Evolutionary conservation across 2,797 vertebrate genomes (phyloP), one percentile per base, ranked within the genome.

Genomic region (Neosilurus hyrtlii): DNA sequence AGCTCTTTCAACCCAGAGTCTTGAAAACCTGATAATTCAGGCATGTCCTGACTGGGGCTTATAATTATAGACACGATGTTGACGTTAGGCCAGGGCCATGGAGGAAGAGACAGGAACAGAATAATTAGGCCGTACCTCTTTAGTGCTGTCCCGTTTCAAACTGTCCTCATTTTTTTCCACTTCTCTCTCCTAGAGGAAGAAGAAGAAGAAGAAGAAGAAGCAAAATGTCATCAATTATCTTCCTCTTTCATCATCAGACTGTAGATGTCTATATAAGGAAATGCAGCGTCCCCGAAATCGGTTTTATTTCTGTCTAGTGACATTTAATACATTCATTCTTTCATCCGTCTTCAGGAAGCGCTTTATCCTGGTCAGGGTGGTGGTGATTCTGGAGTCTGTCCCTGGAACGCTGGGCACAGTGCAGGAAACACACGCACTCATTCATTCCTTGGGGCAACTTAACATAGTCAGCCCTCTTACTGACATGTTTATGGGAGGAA

Each of bases 91-190:
- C 37, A 79, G 78, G 35, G 24, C 56, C 71, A 51, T 37, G 57
- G 80, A 66, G 59, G 49, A 57, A 87, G 77, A 79, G 30, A 15
- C 30, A 66, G 43, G 30, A 74, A 65, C 57, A 2, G 57, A 75
- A 73, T 77, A 79, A 56, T 85, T 79, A 79, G 79, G 73, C 61
- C 83, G 67, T 61, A 88, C 87, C 87, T 88, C 87, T 86, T 88
- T 88, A 82, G 61, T 15, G 61, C 59, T 30, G 30, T 88, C 87
- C 83, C 82, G 83, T 84, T 86, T 88, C 72, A 85, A 24, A 9
- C 24, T 51, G 56, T 88, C 85, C 81, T 88, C 87, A 67, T 77
- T 83, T 80, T 88, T 88, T 61, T 75, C 30, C 49, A 82, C 79
- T 9, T 79, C 85, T 22, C 85, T 84, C 52, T 86, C 87, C 87